These are phyloP conservation scores for Clinocottus analis DNA, from an alignment of 2,113 vertebrate species.

Conservation along the genomic window DNA sequence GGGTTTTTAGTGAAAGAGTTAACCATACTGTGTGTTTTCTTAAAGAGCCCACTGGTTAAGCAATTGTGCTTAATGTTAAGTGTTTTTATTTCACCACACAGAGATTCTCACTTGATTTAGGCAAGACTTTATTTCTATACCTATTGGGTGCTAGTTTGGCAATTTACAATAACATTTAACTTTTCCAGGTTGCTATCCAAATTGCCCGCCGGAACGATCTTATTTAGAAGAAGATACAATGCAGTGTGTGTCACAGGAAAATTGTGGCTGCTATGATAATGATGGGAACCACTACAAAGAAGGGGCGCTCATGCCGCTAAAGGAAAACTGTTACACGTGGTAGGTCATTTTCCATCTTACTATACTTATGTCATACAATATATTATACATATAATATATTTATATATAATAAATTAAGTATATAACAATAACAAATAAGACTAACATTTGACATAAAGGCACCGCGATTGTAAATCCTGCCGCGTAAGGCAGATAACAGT, in stretches of 20 bases:
- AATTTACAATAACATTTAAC: neutral
- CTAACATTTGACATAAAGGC: neutral
- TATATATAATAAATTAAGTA: neutral
- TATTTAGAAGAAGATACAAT: slow-evolving; percentile 89
- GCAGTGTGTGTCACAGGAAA: slow-evolving; percentile 82
- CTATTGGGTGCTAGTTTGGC: neutral
- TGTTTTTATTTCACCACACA: neutral
- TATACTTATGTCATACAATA: neutral
- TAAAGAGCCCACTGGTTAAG: neutral
- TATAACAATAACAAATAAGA: neutral
- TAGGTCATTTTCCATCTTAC: slow-evolving; percentile 63
- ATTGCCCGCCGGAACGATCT: slow-evolving; percentile 82
- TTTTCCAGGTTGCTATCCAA: slow-evolving; percentile 90
- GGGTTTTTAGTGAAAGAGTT: neutral
- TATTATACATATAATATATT: neutral
- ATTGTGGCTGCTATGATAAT: slow-evolving; percentile 84
- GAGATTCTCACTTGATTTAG: neutral
- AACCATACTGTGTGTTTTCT: neutral
- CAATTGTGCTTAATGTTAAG: neutral
- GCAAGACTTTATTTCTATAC: neutral
- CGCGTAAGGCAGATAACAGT: neutral
- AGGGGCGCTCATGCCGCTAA: slow-evolving; percentile 73
- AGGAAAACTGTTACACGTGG: slow-evolving; percentile 86
- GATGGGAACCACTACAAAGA: slow-evolving; percentile 82
- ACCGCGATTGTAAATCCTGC: neutral